phyloP scores from a whole-genome alignment of 1,140 invertebrate genomes.

The Stegodyphus dumicola region DNA sequence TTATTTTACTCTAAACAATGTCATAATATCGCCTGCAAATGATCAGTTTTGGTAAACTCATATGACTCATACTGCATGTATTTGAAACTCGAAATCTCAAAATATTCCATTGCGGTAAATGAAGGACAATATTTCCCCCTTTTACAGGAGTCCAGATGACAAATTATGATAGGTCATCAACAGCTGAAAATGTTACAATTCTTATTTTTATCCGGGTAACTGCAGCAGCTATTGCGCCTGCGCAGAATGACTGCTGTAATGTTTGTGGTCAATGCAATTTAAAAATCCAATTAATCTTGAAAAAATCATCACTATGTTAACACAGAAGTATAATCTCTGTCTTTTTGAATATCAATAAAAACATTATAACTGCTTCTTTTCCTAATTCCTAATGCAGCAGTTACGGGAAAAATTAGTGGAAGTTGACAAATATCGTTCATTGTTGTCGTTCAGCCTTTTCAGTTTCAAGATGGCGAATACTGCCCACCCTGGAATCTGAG shows the following conservation, averaged over 20 bases:
- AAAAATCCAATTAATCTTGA: slow-evolving; percentile 57
- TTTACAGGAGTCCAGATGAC: slow-evolving; percentile 16
- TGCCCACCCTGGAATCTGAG: slow-evolving; percentile 49
- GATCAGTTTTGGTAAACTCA: too few species aligned
- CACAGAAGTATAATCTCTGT: not conserved
- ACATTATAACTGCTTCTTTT: slow-evolving; percentile 44
- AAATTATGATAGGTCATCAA: slow-evolving; percentile 54
- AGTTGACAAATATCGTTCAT: slow-evolving; percentile 48
- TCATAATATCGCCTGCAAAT: too few species aligned
- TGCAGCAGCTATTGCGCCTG: slow-evolving; percentile 50
- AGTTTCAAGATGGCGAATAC: slow-evolving; percentile 55
- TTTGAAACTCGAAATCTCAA: too few species aligned
- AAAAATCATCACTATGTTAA: slow-evolving; percentile 8
- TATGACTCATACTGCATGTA: too few species aligned
- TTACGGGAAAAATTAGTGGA: slow-evolving; percentile 52
- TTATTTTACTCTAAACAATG: too few species aligned
- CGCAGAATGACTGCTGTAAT: slow-evolving; percentile 53
- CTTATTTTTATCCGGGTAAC: slow-evolving; percentile 46
- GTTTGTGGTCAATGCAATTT: slow-evolving; percentile 34
- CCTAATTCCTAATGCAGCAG: slow-evolving; percentile 10
- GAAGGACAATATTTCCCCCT: too few species aligned
- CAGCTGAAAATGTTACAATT: slow-evolving; percentile 48
- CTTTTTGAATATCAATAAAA: slow-evolving; percentile 8
- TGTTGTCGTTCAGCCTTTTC: slow-evolving; percentile 51
- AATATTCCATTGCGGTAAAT: too few species aligned